Base-by-base conservation (phyloP, 2,888 invertebrate genomes). In the Drosophila monieri region DNA sequence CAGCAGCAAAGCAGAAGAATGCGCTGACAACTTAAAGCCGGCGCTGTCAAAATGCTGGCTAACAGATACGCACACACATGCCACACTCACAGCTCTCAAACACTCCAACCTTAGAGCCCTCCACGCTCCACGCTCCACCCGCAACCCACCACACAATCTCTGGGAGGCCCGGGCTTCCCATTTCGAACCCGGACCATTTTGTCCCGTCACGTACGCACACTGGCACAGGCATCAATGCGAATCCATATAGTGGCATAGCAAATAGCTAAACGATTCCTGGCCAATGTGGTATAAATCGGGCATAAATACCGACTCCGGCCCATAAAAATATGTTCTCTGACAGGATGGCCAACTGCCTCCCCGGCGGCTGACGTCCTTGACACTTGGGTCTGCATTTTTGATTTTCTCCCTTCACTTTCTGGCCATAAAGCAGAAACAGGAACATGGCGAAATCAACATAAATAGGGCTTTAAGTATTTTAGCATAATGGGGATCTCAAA, bases 21-120 rank as follows among this genome's bases (percentile, higher is more conserved):
- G 85, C 78, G 68, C 76, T 80, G 85, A 83, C 83, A 85, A 80
- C 85, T 83, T 81, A 78, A 83, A 81, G 83, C 85, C 83, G 69
- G 70, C 59, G 66, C 85, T 81, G 83, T 83, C 83, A 83, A 80
- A 83, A 83, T 72, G 80, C 74, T 80, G 60, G 65, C 57, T 39
- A 10, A 32, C 75, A 64, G 57, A 56, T 54, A 60, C 56, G 59
- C 60, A 58, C 71, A 66, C 27, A 60, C 64, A 49, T n/a, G 21
- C 18, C 39, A 18, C 25, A 32, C 68, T 68, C 30, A 48, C 65
- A 48, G 41, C 47, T 21, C 21, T 41, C 35, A 25, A 9, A 4
- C 39, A 47, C n/a, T 12, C 12, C 15, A n/a, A 4, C n/a, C 14
- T 9, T 27, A 9, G 27, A 27, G 9, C 27, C 27, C 27, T 27